Evolutionary conservation across 2,888 invertebrate species (phyloP).

Genomic region (Athrips mouffetella): DNA sequence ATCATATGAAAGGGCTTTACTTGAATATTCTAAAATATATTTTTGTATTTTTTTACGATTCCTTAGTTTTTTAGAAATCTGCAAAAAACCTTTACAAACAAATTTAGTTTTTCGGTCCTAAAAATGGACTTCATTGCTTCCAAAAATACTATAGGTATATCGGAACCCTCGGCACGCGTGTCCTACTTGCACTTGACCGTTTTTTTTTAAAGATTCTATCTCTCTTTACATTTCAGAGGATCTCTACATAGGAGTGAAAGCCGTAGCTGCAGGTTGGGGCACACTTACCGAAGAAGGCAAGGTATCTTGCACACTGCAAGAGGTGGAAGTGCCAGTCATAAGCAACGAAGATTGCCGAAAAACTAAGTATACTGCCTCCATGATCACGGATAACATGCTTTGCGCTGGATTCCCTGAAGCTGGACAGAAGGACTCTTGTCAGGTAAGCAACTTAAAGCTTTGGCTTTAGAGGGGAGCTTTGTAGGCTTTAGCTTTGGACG

Average conservation of each 20-base stretch:
- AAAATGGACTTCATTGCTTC: too few species aligned
- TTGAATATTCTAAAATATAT: too few species aligned
- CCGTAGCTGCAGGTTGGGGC: conserved; percentile 92
- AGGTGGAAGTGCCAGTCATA: conserved; percentile 87
- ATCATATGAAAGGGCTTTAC: too few species aligned
- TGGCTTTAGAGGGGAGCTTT: too few species aligned
- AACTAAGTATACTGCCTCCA: conserved; percentile 88
- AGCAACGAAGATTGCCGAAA: conserved; percentile 84
- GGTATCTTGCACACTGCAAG: conserved; percentile 88
- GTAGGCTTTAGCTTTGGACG: too few species aligned
- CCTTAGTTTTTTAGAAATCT: too few species aligned
- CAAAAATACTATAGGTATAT: too few species aligned
- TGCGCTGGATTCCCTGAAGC: conserved; percentile 87
- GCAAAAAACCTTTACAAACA: too few species aligned
- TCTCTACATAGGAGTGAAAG: conserved; percentile 84
- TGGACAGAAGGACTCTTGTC: conserved; percentile 89
- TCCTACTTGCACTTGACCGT: too few species aligned
- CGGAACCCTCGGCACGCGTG: too few species aligned
- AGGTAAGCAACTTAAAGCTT: conserved; percentile 70
- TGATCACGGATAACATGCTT: conserved; percentile 94
- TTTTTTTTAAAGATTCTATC: background rate
- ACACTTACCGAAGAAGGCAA: conserved; percentile 90
- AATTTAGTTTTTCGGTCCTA: too few species aligned
- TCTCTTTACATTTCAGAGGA: conserved; percentile 69
- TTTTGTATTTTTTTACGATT: too few species aligned